A percentile compares a stretch with the other conserved stretches of the same genome.
phyloP scores from a whole-genome alignment of 2,888 invertebrate species.

The Callimorpha dominula region DNA sequence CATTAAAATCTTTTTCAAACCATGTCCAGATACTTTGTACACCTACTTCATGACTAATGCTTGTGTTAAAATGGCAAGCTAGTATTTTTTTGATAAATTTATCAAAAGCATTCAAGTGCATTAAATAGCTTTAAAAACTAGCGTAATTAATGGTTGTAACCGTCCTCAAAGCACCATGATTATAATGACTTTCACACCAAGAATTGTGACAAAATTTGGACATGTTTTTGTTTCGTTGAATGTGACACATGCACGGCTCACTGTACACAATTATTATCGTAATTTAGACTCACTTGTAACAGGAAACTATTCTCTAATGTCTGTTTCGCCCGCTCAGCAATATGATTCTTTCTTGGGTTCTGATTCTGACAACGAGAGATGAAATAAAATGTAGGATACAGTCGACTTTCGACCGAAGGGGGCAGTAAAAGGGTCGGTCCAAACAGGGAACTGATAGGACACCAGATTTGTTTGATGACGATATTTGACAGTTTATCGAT shows the following conservation, averaged over 20 bases:
- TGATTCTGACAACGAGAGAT: conserved; percentile 83
- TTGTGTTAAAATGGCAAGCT: conserved; percentile 19
- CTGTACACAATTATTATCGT: conserved; percentile 57
- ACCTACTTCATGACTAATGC: conserved; percentile 5
- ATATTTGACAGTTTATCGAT: conserved; percentile 8
- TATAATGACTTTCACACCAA: neutral
- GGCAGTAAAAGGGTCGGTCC: conserved; percentile 19
- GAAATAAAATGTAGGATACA: conserved; percentile 71
- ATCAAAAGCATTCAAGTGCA: neutral
- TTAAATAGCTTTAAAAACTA: conserved; percentile 1
- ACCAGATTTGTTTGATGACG: conserved; percentile 5
- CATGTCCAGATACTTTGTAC: conserved; percentile 40
- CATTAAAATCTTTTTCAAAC: neutral
- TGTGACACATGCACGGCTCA: conserved; percentile 55
- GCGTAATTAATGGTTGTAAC: neutral
- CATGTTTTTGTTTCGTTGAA: conserved; percentile 52
- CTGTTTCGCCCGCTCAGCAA: conserved; percentile 85
- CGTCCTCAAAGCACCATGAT: neutral
- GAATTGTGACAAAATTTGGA: conserved; percentile 35
- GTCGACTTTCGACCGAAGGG: conserved; percentile 39
- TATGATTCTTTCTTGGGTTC: conserved; percentile 85
- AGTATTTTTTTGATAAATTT: conserved; percentile 5
- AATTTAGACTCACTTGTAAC: conserved; percentile 82
- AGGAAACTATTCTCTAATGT: conserved; percentile 85
- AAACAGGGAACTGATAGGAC: conserved; percentile 17